Evolutionary conservation across 1,140 invertebrate genomes (phyloP).

Genomic region (Zaprionus tsacasi): DNA sequence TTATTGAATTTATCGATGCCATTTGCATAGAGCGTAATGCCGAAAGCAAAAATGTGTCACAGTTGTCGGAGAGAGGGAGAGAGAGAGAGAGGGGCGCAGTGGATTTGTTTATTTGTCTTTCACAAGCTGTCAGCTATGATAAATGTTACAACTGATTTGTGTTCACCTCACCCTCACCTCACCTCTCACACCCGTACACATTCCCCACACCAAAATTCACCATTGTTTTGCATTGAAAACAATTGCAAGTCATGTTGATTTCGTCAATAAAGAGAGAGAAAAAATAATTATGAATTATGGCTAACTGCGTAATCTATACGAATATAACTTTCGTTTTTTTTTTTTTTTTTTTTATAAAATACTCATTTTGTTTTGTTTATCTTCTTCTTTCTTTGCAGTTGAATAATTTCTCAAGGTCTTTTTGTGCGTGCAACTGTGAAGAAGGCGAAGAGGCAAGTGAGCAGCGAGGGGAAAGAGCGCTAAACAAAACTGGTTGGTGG

Average conservation of each 20-base stretch:
- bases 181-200: neutral
- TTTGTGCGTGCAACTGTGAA: slow-evolving; percentile 30
- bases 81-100: neutral
- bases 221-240: slow-evolving; percentile 14
- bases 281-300: slow-evolving; percentile 2
- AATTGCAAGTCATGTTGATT: slow-evolving; percentile 35
- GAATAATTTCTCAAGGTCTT: slow-evolving; percentile 64
- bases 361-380: slow-evolving; percentile 46
- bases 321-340: slow-evolving; percentile 38
- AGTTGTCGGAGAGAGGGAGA: neutral
- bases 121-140: neutral
- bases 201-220: neutral
- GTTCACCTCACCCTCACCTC: neutral
- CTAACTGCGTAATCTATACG: slow-evolving; percentile 8
- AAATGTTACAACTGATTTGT: neutral
- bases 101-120: slow-evolving; percentile 2
- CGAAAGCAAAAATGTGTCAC: neutral
- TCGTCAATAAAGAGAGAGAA: slow-evolving; percentile 11
- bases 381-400: slow-evolving; percentile 60
- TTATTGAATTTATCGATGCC: slow-evolving; percentile 35
- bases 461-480: neutral
- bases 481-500: slow-evolving; percentile 26
- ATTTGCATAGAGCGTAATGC: slow-evolving; percentile 22
- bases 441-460: neutral
- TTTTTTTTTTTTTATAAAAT: slow-evolving; percentile 11